Evolutionary conservation across 1,140 invertebrate species (phyloP).

Genomic region (Archegozetes longisetosus): DNA sequence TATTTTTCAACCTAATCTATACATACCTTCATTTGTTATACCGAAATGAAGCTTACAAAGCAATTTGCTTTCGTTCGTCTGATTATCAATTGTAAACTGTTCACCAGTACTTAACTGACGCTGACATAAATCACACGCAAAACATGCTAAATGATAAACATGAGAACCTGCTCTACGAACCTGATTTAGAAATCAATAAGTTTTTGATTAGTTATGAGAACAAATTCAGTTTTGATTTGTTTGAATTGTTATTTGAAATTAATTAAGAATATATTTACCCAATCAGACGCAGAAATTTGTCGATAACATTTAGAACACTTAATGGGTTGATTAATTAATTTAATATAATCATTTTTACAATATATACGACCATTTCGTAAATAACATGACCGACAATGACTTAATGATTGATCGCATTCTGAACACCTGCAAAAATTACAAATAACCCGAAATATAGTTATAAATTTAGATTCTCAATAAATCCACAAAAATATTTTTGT

Average conservation of each 20-base stretch:
- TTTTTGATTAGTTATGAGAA: too few relatives aligned
- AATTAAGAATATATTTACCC: slow-evolving; percentile 44
- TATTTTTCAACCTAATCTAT: neutral
- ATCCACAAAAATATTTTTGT: neutral
- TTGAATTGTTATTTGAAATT: neutral
- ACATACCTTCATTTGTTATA: slow-evolving; percentile 15
- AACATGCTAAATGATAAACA: slow-evolving; percentile 95
- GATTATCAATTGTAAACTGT: slow-evolving; percentile 72
- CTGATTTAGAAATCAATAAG: neutral
- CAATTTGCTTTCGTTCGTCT: slow-evolving; percentile 21
- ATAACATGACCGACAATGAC: slow-evolving; percentile 13
- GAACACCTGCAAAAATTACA: slow-evolving; percentile 12
- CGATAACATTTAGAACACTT: slow-evolving; percentile 91
- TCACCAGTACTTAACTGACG: slow-evolving; percentile 91
- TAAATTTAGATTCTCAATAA: neutral
- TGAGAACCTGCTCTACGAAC: slow-evolving; percentile 66
- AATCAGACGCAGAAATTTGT: slow-evolving; percentile 79
- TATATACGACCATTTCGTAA: slow-evolving; percentile 16
- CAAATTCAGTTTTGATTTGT: too few relatives aligned
- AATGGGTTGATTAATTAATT: slow-evolving; percentile 12
- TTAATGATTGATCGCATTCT: slow-evolving; percentile 14
- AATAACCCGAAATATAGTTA: slow-evolving; percentile 1
- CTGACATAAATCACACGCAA: slow-evolving; percentile 92
- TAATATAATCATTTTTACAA: slow-evolving; percentile 14
- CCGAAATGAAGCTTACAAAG: slow-evolving; percentile 32